These are phyloP conservation scores for Parnassius smintheus DNA, from an alignment of 2,888 invertebrate genomes.

Conservation along the genomic window DNA sequence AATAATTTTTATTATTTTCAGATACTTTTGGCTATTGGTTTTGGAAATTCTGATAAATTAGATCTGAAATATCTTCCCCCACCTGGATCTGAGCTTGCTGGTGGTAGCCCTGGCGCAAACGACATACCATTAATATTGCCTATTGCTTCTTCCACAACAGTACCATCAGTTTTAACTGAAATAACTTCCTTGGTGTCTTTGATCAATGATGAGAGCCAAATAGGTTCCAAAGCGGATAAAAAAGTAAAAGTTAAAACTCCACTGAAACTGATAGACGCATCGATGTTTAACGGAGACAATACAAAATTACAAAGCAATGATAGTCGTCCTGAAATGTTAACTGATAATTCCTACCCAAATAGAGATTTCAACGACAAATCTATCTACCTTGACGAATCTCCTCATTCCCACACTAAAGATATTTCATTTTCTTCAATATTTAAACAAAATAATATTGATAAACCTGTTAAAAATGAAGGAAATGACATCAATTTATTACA, in stretches of 20 bases:
- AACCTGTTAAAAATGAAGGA: not conserved
- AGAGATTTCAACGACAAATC: too few relatives aligned
- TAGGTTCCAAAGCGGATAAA: too few relatives aligned
- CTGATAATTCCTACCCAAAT: too few relatives aligned
- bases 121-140: slow-evolving; percentile 52
- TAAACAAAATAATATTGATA: too few relatives aligned
- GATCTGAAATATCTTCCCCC: slow-evolving; percentile 65
- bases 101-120: slow-evolving; percentile 50
- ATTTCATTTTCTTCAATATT: too few relatives aligned
- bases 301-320: not conserved
- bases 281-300: not conserved
- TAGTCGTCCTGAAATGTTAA: too few relatives aligned
- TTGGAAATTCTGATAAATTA: slow-evolving; percentile 53
- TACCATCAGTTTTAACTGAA: not conserved
- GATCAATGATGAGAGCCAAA: not conserved
- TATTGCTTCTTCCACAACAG: slow-evolving; percentile 32
- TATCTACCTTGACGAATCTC: too few relatives aligned
- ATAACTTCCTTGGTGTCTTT: slow-evolving; percentile 25
- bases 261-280: not conserved
- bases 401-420: too few relatives aligned
- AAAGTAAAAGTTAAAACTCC: not conserved
- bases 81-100: slow-evolving; percentile 54
- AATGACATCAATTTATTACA: not conserved
- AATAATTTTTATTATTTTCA: slow-evolving; percentile 41
- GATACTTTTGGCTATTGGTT: slow-evolving; percentile 49